These are phyloP conservation scores for Larimichthys polyactis DNA, from an alignment of 2,113 vertebrate species.

Conservation along the genomic window DNA sequence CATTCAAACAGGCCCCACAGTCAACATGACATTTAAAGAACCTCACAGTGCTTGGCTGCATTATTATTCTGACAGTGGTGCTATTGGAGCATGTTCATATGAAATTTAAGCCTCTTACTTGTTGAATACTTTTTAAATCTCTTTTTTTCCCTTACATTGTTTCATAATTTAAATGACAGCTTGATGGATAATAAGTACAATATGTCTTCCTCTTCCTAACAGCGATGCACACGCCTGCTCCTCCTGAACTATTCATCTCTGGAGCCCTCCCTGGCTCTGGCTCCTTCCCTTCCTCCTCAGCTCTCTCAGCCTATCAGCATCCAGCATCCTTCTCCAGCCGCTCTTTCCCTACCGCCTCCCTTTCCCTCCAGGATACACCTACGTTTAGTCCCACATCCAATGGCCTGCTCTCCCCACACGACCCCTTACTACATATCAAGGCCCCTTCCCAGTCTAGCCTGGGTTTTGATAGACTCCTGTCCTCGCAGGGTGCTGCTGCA, in stretches of 20 bases:
- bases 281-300: conserved; percentile 94
- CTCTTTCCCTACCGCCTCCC: conserved; percentile 90
- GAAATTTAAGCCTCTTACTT: not conserved
- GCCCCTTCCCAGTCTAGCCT: conserved; percentile 86
- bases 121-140: not conserved
- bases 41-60: conserved; percentile 26
- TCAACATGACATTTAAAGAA: conserved; percentile 74
- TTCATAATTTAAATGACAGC: conserved; percentile 7
- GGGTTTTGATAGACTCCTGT: conserved; percentile 86
- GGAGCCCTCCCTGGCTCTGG: conserved; percentile 93
- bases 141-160: not conserved
- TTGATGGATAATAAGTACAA: conserved; percentile 47
- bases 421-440: conserved; percentile 91
- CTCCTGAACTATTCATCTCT: conserved; percentile 96
- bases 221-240: conserved; percentile 97
- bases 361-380: conserved; percentile 92
- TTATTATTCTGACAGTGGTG: conserved; percentile 44
- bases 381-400: conserved; percentile 95
- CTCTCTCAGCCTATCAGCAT: conserved; percentile 96
- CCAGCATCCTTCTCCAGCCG: conserved; percentile 94
- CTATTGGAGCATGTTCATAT: conserved; percentile 11
- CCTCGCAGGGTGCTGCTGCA: conserved; percentile 84
- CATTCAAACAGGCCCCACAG: conserved; percentile 63
- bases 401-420: conserved; percentile 90
- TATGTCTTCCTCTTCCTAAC: conserved; percentile 67